Evolutionary conservation across 1,140 invertebrate genomes (phyloP).

Genomic region (Matsumurasca onukii): DNA sequence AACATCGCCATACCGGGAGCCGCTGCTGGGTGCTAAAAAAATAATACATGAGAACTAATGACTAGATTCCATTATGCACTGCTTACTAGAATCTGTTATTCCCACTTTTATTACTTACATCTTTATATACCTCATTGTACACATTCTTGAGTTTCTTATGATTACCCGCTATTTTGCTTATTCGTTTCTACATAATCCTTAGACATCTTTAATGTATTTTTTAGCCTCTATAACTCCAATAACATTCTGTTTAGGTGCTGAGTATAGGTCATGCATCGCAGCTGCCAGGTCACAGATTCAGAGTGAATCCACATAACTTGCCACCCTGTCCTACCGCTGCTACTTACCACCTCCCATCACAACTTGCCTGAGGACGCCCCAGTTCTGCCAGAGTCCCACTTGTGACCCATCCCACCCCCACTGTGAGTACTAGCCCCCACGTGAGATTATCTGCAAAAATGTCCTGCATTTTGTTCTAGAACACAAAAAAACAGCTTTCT

Average conservation of each 20-base stretch:
- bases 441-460: not conserved
- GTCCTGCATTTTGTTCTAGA: not conserved
- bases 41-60: no score
- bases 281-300: slow-evolving; percentile 96
- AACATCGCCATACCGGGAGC: no score
- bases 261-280: slow-evolving; percentile 93
- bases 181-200: no score
- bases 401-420: slow-evolving; percentile 40
- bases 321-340: slow-evolving; percentile 93
- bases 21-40: no score
- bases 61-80: no score
- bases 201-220: no score
- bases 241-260: slow-evolving; percentile 65
- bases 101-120: no score
- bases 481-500: not conserved
- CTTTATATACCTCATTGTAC: no score
- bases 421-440: slow-evolving; percentile 23
- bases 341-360: slow-evolving; percentile 97
- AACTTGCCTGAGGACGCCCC: slow-evolving; percentile 64
- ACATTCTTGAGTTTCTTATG: no score
- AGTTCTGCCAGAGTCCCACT: slow-evolving; percentile 33
- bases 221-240: no score
- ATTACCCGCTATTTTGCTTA: no score
- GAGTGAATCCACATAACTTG: slow-evolving; percentile 97
- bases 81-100: no score